Conservation (phyloP, 2,113 vertebrate genomes). For the Rynchops niger region DNA sequence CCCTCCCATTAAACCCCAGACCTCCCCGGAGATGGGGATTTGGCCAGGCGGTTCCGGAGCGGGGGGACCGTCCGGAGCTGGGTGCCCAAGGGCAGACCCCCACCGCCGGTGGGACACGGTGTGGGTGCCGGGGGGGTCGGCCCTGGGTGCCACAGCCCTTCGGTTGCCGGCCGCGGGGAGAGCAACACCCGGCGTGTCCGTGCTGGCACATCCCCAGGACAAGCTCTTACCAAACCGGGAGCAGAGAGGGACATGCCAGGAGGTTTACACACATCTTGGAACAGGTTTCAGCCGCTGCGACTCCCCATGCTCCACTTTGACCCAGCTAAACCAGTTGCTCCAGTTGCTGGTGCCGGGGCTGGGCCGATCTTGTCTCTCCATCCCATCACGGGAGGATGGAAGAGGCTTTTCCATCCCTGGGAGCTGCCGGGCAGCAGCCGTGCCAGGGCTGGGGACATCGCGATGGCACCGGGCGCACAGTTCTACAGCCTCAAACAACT, state of each 20-base stretch:
- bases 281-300: slow-evolving; percentile 14
- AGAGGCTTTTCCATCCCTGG: background rate
- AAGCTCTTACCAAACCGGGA: background rate
- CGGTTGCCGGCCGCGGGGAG: background rate
- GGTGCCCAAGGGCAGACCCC: background rate
- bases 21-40: background rate
- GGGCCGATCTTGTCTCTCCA: background rate
- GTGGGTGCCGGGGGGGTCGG: background rate
- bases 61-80: accelerated
- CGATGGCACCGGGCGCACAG: accelerated
- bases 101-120: accelerated
- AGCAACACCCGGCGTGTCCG: background rate
- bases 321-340: slow-evolving; percentile 57
- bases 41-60: accelerated
- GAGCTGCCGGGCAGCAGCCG: accelerated
- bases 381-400: background rate
- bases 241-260: background rate
- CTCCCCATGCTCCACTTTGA: background rate
- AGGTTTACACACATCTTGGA: slow-evolving; percentile 13
- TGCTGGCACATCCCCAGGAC: background rate
- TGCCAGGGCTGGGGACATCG: background rate
- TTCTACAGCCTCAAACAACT: background rate
- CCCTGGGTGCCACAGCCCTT: background rate
- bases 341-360: slow-evolving; percentile 18
- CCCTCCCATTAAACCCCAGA: background rate